phyloP scores from a whole-genome alignment of 2,888 invertebrate species.

The Rhamnusium bicolor region DNA sequence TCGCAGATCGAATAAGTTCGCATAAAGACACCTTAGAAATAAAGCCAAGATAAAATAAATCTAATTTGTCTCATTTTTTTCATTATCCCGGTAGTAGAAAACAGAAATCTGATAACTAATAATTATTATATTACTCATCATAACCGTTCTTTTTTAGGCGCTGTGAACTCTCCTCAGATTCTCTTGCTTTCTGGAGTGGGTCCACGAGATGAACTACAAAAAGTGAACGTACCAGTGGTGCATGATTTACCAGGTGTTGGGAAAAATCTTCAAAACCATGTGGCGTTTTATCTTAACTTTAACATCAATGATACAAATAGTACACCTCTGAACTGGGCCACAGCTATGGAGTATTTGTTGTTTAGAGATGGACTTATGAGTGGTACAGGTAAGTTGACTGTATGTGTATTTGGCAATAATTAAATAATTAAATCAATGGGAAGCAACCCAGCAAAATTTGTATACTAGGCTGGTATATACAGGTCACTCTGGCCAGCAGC shows the following conservation, averaged over 20 bases:
- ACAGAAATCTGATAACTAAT: too few relatives aligned
- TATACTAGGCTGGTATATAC: too few relatives aligned
- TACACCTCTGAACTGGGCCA: constrained; percentile 91
- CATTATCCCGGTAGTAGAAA: too few relatives aligned
- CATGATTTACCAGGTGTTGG: constrained; percentile 88
- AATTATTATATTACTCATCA: background rate
- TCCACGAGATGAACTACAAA: constrained; percentile 79
- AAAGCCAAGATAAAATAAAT: too few relatives aligned
- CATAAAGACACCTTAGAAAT: too few relatives aligned
- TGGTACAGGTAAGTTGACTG: constrained; percentile 80
- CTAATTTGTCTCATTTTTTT: too few relatives aligned
- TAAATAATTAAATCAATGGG: too few relatives aligned
- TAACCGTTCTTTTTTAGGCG: constrained; percentile 70
- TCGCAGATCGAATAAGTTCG: too few relatives aligned
- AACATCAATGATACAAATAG: constrained; percentile 89
- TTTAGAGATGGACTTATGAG: constrained; percentile 93
- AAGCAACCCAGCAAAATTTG: too few relatives aligned
- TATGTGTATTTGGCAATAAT: background rate
- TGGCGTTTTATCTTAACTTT: constrained; percentile 85
- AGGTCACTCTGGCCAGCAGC: too few relatives aligned
- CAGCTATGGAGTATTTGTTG: constrained; percentile 91
- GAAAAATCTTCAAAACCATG: constrained; percentile 89
- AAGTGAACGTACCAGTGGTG: constrained; percentile 77
- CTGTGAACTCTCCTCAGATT: constrained; percentile 95
- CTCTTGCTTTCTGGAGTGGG: constrained; percentile 93